Percentiles rank a stretch among this genome's conserved stretches.
These are phyloP conservation scores for Drosophila bunnanda DNA, from an alignment of 2,888 invertebrate genomes.

Conservation along the genomic window DNA sequence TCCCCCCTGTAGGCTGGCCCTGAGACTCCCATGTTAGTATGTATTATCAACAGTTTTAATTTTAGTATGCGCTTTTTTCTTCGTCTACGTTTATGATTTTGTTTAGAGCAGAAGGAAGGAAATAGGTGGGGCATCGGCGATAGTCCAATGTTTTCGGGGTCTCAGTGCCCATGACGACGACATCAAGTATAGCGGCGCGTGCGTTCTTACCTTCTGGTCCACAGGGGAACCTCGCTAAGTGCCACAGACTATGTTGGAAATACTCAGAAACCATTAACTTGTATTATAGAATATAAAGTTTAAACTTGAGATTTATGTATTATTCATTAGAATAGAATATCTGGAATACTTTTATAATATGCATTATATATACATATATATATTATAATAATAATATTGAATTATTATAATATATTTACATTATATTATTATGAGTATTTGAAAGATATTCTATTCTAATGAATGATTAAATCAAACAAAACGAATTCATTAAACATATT, in stretches of 20 bases:
- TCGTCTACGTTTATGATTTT: slow-evolving; percentile 14
- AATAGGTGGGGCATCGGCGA: slow-evolving; percentile 16
- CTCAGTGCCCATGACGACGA: slow-evolving; percentile 16
- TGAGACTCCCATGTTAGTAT: not conserved
- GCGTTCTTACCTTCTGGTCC: slow-evolving; percentile 11
- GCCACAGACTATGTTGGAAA: not conserved
- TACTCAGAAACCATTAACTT: too few relatives aligned
- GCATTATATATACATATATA: too few relatives aligned
- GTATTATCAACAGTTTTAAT: slow-evolving; percentile 41
- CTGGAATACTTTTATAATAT: not conserved
- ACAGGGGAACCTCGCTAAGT: not conserved
- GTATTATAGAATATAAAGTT: not conserved
- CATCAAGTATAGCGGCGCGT: slow-evolving; percentile 21
- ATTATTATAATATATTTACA: not conserved
- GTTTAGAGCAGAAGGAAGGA: slow-evolving; percentile 13
- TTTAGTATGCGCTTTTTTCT: slow-evolving; percentile 29
- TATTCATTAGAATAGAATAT: too few relatives aligned
- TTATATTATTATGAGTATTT: not conserved
- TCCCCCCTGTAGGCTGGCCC: slow-evolving; percentile 19
- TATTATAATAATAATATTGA: too few relatives aligned
- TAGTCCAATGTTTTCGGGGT: slow-evolving; percentile 14
- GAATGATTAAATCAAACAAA: not conserved
- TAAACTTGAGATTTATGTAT: not conserved
- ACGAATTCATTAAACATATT: not conserved
- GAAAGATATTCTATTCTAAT: not conserved